Evolutionary conservation across 2,797 vertebrate species (phyloP), one percentile per base, ranked within the genome.

Genomic region (Aulostomus chinensis): DNA sequence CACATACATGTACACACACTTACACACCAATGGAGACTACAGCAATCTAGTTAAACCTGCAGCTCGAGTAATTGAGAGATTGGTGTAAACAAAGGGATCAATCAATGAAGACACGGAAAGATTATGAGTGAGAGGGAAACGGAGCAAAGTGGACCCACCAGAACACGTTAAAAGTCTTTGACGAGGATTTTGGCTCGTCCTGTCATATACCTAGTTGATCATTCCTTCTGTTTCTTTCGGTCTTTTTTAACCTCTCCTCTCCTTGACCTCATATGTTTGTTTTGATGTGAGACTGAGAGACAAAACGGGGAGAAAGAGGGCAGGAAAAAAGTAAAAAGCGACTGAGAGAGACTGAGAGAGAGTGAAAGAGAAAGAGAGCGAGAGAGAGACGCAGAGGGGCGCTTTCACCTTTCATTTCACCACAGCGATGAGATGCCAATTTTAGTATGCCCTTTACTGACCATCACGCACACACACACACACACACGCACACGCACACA

Each of bases 401-500:
- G 73, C 69, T 56, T 79, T 83, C 76, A 80, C 73, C 80, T 84
- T 83, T 82, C 65, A 81, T 78, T 78, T 82, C 76, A 69, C 73
- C 75, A 70, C 45, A 22, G 58, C 69, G 68, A 63, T 57, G 70
- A 69, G 74, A 70, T 81, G 69, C 76, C 81, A 81, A 58, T 81
- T 77, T 80, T 75, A 68, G 55, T 7, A 21, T 83, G 83, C 67
- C 83, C 83, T 87, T 87, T 86, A 59, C 78, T 79, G 80, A 84
- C 78, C 79, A 73, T 62, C 62, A 64, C 58, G 62, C 59, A 25
- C 63, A 33, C 58, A 31, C 62, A 35, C 61, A 43, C 46, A 37
- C 58, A 9, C 54, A 32, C 53, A 35, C 52, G 38, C 40, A 17
- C 73, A 24, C 63, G 16, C 69, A 47, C 49, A 40, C 63, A 18